Evolutionary conservation across 2,888 invertebrate genomes (phyloP).

Genomic region (Siphlonurus alternatus): DNA sequence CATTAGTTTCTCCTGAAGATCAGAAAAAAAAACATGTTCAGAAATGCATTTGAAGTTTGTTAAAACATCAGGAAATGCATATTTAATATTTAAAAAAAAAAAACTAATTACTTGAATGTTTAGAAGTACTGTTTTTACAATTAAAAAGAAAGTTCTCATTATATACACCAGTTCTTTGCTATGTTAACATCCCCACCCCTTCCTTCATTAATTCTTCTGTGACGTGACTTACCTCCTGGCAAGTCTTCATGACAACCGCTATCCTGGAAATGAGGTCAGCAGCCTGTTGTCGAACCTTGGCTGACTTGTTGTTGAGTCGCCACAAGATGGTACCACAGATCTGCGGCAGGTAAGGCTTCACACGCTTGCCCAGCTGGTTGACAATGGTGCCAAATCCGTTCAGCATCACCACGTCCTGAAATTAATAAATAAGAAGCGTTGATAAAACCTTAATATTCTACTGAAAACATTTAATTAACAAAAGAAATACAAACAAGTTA

Average conservation of each 20-base stretch:
- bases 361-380: constrained; percentile 90
- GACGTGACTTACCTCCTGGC: too few species aligned
- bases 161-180: too few species aligned
- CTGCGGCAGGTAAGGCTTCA: constrained; percentile 97
- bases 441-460: too few species aligned
- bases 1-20: constrained; percentile 99
- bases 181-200: too few species aligned
- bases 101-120: not conserved
- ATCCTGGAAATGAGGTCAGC: constrained; percentile 97
- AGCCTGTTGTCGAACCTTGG: constrained; percentile 97
- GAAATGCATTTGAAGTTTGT: constrained; percentile 3
- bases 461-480: too few species aligned
- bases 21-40: constrained; percentile 16
- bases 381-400: constrained; percentile 99
- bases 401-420: constrained; percentile 94
- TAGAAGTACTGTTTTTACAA: not conserved
- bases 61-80: constrained; percentile 5
- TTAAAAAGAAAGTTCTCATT: too few species aligned
- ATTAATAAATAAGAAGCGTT: constrained; percentile 18
- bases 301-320: constrained; percentile 98
- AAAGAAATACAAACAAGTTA: too few species aligned
- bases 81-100: not conserved
- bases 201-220: constrained; percentile 28
- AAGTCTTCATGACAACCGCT: constrained; percentile 98
- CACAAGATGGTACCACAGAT: constrained; percentile 99